Evolutionary conservation across 1,140 invertebrate genomes (phyloP), one percentile per base, ranked within the genome.

Genomic region (Aphis gossypii): DNA sequence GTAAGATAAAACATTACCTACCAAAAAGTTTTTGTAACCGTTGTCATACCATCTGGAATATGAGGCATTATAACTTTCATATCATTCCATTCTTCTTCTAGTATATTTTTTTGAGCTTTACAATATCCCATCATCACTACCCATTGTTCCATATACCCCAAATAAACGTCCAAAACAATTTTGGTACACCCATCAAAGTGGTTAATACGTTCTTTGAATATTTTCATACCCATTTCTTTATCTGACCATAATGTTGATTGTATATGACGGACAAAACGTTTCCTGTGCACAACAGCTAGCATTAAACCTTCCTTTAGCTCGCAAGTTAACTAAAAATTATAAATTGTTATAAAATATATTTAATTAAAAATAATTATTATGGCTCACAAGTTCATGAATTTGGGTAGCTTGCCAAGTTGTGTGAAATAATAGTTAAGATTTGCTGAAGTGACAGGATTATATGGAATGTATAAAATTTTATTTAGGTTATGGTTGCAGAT

Each of bases 261-360:
- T 93, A 93, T 84, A 56, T 93, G 92, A 21, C 92, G 92, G 38
- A 93, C 92, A 93, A 93, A 93, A n/a, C 92, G 92, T 93, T 23
- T 93, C 30, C 98, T 96, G 95, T 98, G 97, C 38, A 97, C 96
- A 46, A 97, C 97, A 23, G 97, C 97, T 90, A 98, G 97, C 94
- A 96, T 97, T 76, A 99, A 95, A 20, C 97, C 98, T 95, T 98
- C 98, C 94, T 98, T 97, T 94, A 98, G 96, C 95, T 99, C 98
- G 94, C 97, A 96, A 95, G 98, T 98, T 84, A 99, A 95, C 96
- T 98, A 96, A 87, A 95, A 68, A 68, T 38, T 41, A 23, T 30
- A 68, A 68, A 44, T 44, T 30, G 44, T 44, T 68, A 6, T 56
- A 21, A 92, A 44, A 92, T 76, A 90, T 44, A 93, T 86, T 41